Conservation (phyloP, 2,888 invertebrate species). For the Myopa tessellatipennis region DNA sequence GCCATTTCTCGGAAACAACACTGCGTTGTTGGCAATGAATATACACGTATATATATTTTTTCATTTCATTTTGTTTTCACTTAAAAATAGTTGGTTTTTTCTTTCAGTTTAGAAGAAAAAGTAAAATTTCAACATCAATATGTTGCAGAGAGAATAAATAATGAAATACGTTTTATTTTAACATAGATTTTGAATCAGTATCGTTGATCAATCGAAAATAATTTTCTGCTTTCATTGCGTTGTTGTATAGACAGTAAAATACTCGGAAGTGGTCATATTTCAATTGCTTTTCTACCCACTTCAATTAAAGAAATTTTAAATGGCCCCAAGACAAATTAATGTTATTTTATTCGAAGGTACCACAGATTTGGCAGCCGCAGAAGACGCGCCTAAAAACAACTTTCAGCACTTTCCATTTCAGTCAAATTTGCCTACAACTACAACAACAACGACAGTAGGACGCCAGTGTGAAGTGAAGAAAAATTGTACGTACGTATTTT, state of each 20-base stretch:
- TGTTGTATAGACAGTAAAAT: too few relatives aligned
- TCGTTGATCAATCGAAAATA: too few relatives aligned
- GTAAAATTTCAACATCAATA: neutral
- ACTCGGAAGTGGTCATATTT: neutral
- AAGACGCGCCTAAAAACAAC: slow-evolving; percentile 34
- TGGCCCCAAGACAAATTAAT: neutral
- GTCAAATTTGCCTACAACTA: slow-evolving; percentile 41
- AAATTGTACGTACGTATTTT: slow-evolving; percentile 16
- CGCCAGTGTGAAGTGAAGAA: neutral
- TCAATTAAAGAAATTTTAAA: neutral
- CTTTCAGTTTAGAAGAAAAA: slow-evolving; percentile 14
- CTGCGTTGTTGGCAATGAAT: neutral
- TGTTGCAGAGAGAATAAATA: neutral
- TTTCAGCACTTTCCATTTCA: slow-evolving; percentile 44
- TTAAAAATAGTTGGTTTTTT: neutral
- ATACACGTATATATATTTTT: neutral
- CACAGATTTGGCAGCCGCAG: neutral
- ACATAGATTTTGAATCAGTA: too few relatives aligned
- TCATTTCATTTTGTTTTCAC: slow-evolving; percentile 30
- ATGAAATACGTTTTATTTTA: neutral
- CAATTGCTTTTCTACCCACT: neutral
- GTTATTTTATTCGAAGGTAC: too few relatives aligned
- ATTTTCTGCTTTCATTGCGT: neutral
- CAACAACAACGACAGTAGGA: slow-evolving; percentile 3
- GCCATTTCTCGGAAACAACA: slow-evolving; percentile 63